Evolutionary conservation across 2,797 vertebrate genomes (phyloP).

Genomic region (Atherinosoma microstoma): DNA sequence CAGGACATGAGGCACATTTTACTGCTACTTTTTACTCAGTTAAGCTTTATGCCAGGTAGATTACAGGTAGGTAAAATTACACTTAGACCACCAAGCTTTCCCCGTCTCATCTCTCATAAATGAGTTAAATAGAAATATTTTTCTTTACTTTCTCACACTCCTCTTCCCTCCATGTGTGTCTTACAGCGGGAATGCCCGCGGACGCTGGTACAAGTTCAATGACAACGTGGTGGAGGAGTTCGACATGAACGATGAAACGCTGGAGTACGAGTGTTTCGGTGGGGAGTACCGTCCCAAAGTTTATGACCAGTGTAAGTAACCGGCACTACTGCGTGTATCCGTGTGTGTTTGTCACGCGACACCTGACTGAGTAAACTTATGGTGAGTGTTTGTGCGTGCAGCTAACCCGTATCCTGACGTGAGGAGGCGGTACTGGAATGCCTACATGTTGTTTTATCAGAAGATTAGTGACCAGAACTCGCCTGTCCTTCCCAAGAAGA

Average conservation of each 20-base stretch:
- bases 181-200: slow-evolving; percentile 89
- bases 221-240: slow-evolving; percentile 98
- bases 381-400: slow-evolving; percentile 59
- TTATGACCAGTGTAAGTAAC: slow-evolving; percentile 94
- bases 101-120: too few relatives aligned
- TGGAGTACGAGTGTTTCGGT: slow-evolving; percentile 98
- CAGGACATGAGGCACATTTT: slow-evolving; percentile 9
- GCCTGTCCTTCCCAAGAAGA: slow-evolving; percentile 96
- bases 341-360: neutral
- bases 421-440: slow-evolving; percentile 97
- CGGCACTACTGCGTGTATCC: neutral
- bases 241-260: slow-evolving; percentile 94
- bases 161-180: neutral
- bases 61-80: neutral
- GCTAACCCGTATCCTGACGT: slow-evolving; percentile 97
- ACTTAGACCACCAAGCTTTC: neutral
- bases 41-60: neutral
- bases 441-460: slow-evolving; percentile 99
- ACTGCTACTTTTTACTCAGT: slow-evolving; percentile 1
- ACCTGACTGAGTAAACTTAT: neutral
- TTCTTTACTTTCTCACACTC: too few relatives aligned
- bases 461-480: slow-evolving; percentile 97
- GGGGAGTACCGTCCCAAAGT: slow-evolving; percentile 98
- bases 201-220: slow-evolving; percentile 98
- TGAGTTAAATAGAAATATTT: too few relatives aligned